phyloP scores from a whole-genome alignment of 2,113 vertebrate genomes.

The Nannospalax galili region DNA sequence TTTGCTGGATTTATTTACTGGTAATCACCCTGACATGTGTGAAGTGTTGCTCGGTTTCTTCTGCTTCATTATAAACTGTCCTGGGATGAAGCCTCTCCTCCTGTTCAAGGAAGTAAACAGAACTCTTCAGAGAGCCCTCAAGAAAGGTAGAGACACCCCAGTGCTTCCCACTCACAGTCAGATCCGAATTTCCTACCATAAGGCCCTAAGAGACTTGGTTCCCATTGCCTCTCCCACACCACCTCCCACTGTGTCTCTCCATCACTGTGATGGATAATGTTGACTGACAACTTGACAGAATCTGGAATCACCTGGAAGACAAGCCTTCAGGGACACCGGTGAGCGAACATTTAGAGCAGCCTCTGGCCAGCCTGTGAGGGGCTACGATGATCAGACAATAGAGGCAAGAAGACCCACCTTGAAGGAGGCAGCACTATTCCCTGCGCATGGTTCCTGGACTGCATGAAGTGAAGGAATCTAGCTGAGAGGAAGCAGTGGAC shows the following conservation, averaged over 20 bases:
- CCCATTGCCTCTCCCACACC: neutral
- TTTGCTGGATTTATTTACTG: neutral
- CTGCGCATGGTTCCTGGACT: neutral
- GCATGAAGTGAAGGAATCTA: neutral
- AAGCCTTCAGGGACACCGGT: neutral
- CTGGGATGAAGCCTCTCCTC: neutral
- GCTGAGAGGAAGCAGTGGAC: neutral
- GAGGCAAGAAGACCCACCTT: neutral
- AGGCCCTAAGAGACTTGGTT: neutral
- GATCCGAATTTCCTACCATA: neutral
- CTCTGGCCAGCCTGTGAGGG: neutral
- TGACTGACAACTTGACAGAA: neutral
- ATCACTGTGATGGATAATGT: neutral
- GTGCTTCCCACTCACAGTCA: neutral
- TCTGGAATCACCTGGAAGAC: neutral
- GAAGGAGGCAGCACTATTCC: neutral
- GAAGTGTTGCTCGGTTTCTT: neutral
- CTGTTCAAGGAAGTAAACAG: neutral
- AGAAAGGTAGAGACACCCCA: neutral
- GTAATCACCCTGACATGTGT: neutral
- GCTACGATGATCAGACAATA: no score
- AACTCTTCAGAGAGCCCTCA: neutral
- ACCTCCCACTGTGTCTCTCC: neutral
- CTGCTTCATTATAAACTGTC: neutral
- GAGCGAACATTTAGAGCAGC: neutral